Evolutionary conservation across 2,113 vertebrate species (phyloP).

Genomic region (Sarotherodon lohbergeri): DNA sequence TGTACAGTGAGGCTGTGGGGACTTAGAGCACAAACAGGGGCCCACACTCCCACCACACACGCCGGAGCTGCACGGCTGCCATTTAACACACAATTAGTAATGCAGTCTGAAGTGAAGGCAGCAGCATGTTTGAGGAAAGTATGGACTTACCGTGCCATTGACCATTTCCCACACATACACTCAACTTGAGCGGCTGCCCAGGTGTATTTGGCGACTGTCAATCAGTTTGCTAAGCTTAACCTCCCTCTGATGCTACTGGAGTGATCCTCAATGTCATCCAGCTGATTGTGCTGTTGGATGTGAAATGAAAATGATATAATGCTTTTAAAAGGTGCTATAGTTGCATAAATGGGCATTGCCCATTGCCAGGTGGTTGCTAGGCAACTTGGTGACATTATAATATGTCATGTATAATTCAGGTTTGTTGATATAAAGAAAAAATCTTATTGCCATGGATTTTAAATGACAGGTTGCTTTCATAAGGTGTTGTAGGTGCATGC

Average conservation of each 20-base stretch:
- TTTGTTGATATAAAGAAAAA: not conserved
- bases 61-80: not conserved
- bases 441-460: rapidly evolving
- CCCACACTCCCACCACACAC: not conserved
- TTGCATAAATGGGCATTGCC: not conserved
- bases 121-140: not conserved
- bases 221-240: not conserved
- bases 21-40: not conserved
- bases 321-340: not conserved
- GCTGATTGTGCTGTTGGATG: not conserved
- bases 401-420: not conserved
- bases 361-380: not conserved
- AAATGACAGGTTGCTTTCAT: not conserved
- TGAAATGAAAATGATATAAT: not conserved
- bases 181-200: not conserved
- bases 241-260: not conserved
- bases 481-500: not conserved
- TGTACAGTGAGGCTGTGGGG: not conserved
- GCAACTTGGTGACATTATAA: not conserved
- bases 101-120: not conserved
- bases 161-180: not conserved
- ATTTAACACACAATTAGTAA: not conserved
- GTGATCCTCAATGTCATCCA: not conserved
- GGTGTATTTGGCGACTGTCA: not conserved
- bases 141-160: not conserved